Conservation (phyloP, 2,113 vertebrate species). For the Heterocephalus glaber region DNA sequence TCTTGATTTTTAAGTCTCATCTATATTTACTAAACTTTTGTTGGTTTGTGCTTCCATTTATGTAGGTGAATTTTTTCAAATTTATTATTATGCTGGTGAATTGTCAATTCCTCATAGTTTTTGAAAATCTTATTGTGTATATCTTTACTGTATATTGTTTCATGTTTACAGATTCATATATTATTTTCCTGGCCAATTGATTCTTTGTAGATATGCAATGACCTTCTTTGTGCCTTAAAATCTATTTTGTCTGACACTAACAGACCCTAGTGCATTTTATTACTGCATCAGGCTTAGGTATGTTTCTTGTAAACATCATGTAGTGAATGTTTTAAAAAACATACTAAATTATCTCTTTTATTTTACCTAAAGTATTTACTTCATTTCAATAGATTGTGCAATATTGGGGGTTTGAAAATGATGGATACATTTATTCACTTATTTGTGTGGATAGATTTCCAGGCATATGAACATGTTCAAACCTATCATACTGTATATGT, state of each 20-base stretch:
- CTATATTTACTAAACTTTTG: not conserved
- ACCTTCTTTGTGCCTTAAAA: not conserved
- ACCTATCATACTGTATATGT: no score
- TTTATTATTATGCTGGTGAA: not conserved
- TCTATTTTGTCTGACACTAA: not conserved
- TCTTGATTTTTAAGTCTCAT: not conserved
- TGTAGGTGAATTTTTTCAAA: not conserved
- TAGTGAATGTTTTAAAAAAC: not conserved
- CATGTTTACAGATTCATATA: not conserved
- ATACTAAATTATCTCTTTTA: not conserved
- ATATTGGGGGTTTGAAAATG: not conserved
- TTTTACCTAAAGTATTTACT: not conserved
- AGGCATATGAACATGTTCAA: not conserved
- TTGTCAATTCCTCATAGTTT: not conserved
- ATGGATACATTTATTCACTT: not conserved
- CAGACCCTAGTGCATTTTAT: not conserved
- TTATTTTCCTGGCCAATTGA: not conserved
- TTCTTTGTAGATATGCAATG: not conserved
- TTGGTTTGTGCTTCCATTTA: not conserved
- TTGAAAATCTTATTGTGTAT: not conserved
- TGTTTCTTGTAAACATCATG: not conserved
- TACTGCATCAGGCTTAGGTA: not conserved
- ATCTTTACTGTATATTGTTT: not conserved
- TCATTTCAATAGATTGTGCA: not conserved
- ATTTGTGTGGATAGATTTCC: not conserved